A percentile compares a stretch with the other conserved stretches of the same genome.
phyloP scores from a whole-genome alignment of 2,113 vertebrate genomes.

The Sinocyclocheilus rhinocerous region DNA sequence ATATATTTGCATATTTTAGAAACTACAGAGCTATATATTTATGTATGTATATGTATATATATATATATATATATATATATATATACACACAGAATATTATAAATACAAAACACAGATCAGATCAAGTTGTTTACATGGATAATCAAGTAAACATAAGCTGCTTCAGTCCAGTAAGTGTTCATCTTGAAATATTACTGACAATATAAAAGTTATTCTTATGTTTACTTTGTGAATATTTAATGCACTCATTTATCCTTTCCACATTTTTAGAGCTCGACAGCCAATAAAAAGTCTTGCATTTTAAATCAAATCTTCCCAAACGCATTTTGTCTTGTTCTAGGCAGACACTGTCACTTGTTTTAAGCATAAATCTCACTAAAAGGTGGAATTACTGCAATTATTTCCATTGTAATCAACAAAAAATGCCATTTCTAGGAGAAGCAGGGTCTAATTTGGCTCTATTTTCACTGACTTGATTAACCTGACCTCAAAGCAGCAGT shows the following conservation, averaged over 20 bases:
- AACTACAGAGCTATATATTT: too few relatives aligned
- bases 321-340: not conserved
- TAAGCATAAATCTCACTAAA: not conserved
- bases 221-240: too few relatives aligned
- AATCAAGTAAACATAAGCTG: too few relatives aligned
- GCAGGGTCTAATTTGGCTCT: not conserved
- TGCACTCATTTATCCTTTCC: not conserved
- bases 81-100: too few relatives aligned
- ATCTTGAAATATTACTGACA: too few relatives aligned
- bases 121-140: too few relatives aligned
- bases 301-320: not conserved
- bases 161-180: too few relatives aligned
- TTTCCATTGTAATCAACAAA: not conserved
- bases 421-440: not conserved
- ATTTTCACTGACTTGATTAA: not conserved
- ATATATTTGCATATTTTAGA: too few relatives aligned
- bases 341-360: not conserved
- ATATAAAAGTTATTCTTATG: too few relatives aligned
- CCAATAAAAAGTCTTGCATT: not conserved
- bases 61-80: too few relatives aligned
- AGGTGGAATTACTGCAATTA: not conserved
- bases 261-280: not conserved
- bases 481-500: not conserved
- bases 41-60: too few relatives aligned
- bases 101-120: too few relatives aligned